Evolutionary conservation across 2,888 invertebrate genomes (phyloP).

Genomic region (Bibio marci): DNA sequence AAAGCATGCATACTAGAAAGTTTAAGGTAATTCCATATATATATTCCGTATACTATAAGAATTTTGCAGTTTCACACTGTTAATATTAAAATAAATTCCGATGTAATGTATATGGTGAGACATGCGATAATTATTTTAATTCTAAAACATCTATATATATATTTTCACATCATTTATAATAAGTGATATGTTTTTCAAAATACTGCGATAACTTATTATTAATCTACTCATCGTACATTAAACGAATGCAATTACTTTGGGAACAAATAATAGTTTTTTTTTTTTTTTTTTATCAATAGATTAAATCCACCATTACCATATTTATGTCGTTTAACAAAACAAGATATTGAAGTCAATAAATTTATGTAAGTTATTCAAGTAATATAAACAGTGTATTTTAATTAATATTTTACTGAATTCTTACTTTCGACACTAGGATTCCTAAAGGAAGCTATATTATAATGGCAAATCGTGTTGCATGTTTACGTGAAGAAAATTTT

Average conservation of each 20-base stretch:
- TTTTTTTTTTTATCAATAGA: slow-evolving; percentile 24
- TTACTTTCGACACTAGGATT: slow-evolving; percentile 24
- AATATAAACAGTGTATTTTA: background rate
- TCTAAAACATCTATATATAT: too few relatives aligned
- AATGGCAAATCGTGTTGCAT: slow-evolving; percentile 44
- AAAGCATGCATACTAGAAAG: slow-evolving; percentile 48
- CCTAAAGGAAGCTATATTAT: slow-evolving; percentile 42
- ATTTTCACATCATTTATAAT: too few relatives aligned
- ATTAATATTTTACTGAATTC: background rate
- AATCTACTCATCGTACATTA: too few relatives aligned
- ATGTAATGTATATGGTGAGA: too few relatives aligned
- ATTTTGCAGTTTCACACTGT: too few relatives aligned
- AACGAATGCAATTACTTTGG: too few relatives aligned
- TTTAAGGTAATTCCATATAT: slow-evolving; percentile 29
- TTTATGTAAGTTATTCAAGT: slow-evolving; percentile 16
- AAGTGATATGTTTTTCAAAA: too few relatives aligned
- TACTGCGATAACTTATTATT: too few relatives aligned
- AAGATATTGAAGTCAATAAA: slow-evolving; percentile 40
- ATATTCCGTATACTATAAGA: background rate
- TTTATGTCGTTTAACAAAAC: slow-evolving; percentile 38
- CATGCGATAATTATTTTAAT: too few relatives aligned
- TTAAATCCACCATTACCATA: slow-evolving; percentile 47
- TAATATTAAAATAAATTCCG: too few relatives aligned
- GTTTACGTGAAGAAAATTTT: slow-evolving; percentile 43
- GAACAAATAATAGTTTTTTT: too few relatives aligned